Conservation (phyloP, 1,140 invertebrate genomes). For the Ganaspis sp. region DNA sequence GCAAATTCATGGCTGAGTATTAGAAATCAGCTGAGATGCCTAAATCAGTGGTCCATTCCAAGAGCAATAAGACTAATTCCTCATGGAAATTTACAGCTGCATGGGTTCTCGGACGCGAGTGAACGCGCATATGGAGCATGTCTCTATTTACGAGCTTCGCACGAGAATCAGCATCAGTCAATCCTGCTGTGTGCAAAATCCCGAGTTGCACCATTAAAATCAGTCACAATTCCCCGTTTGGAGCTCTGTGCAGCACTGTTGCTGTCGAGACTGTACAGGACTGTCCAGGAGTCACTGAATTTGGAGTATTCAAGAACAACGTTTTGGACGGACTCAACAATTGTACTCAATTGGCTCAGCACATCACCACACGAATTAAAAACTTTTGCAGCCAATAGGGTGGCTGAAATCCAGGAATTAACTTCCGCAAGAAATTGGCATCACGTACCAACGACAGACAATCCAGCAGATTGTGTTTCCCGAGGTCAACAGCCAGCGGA, state of each 20-base stretch:
- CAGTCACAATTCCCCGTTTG: too few species aligned
- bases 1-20: background rate
- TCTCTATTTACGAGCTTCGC: background rate
- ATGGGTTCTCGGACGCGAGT: background rate
- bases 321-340: background rate
- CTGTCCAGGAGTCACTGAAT: too few species aligned
- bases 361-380: background rate
- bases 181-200: too few species aligned
- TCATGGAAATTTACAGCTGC: background rate
- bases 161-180: too few species aligned
- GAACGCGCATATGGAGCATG: background rate
- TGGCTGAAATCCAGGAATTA: background rate
- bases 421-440: background rate
- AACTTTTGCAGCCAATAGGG: background rate
- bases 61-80: background rate
- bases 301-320: too few species aligned
- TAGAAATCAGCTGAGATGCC: background rate
- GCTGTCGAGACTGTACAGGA: too few species aligned
- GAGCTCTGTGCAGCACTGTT: too few species aligned
- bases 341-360: background rate
- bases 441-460: background rate
- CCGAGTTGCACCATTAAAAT: too few species aligned
- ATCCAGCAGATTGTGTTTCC: too few species aligned
- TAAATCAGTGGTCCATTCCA: slow-evolving; percentile 5
- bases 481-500: too few species aligned